Evolutionary conservation across 2,888 invertebrate species (phyloP).

Genomic region (Erannis defoliaria): DNA sequence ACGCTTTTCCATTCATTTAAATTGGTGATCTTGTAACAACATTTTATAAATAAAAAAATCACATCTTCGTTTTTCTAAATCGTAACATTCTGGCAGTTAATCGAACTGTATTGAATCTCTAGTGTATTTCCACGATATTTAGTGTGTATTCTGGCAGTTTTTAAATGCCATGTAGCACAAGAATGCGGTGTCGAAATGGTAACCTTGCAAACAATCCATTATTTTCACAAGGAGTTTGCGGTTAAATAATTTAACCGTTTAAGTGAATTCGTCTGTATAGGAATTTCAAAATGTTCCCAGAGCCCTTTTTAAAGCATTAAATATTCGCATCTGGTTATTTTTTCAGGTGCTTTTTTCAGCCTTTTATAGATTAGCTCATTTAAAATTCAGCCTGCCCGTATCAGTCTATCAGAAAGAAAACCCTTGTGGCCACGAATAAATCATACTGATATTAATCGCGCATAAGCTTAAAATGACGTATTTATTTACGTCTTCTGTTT

Average conservation of each 20-base stretch:
- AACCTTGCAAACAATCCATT: constrained; percentile 25
- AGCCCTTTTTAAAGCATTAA: constrained; percentile 65
- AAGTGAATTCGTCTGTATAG: constrained; percentile 69
- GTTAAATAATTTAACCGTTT: constrained; percentile 60
- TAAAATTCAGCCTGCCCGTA: constrained; percentile 55
- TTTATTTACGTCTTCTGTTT: constrained; percentile 37
- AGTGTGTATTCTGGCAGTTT: no score
- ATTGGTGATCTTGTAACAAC: no score
- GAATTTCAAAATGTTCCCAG: constrained; percentile 55
- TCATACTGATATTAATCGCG: constrained; percentile 46
- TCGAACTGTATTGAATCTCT: no score
- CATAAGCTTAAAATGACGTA: constrained; percentile 36
- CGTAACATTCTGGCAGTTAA: no score
- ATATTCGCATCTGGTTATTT: constrained; percentile 67
- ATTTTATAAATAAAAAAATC: no score
- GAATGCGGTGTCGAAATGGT: no score
- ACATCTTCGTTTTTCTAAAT: no score
- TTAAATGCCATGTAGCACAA: no score
- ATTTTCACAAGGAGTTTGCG: constrained; percentile 36
- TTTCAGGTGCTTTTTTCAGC: constrained; percentile 53
- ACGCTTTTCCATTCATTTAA: no score
- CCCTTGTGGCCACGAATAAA: constrained; percentile 45
- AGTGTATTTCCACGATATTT: no score
- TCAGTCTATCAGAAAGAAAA: constrained; percentile 47
- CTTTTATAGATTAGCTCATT: constrained; percentile 60